These are phyloP conservation scores for Theristicus caerulescens DNA, from an alignment of 2,113 vertebrate species.

Conservation along the genomic window DNA sequence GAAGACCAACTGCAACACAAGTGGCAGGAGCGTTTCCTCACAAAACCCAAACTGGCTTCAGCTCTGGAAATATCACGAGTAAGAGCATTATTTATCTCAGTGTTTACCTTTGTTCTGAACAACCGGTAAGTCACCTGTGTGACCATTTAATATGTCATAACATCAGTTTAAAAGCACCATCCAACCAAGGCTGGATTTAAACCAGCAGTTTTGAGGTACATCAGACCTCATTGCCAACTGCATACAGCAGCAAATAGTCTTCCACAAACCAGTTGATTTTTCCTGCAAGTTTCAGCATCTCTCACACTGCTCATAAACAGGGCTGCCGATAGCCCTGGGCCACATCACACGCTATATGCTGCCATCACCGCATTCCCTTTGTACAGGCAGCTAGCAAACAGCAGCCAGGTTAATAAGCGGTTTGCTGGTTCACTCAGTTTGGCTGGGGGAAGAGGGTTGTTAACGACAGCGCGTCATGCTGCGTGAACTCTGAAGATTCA, in stretches of 20 bases:
- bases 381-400: not conserved
- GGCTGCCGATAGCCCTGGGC: not conserved
- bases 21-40: not conserved
- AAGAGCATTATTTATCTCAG: not conserved
- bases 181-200: not conserved
- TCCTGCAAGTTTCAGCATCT: not conserved
- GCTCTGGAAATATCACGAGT: not conserved
- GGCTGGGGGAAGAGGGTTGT: not conserved
- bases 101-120: not conserved
- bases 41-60: not conserved
- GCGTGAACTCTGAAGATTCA: not conserved
- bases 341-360: rapidly evolving
- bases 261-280: not conserved
- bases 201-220: not conserved
- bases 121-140: not conserved
- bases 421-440: not conserved
- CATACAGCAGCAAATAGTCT: not conserved
- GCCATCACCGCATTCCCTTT: rapidly evolving
- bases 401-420: not conserved
- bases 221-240: not conserved
- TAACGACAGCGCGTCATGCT: rapidly evolving
- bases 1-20: not conserved
- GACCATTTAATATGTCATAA: not conserved
- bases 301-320: not conserved
- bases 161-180: not conserved